Base-by-base conservation (phyloP, 1,140 invertebrate genomes). In the Latrodectus geometricus region DNA sequence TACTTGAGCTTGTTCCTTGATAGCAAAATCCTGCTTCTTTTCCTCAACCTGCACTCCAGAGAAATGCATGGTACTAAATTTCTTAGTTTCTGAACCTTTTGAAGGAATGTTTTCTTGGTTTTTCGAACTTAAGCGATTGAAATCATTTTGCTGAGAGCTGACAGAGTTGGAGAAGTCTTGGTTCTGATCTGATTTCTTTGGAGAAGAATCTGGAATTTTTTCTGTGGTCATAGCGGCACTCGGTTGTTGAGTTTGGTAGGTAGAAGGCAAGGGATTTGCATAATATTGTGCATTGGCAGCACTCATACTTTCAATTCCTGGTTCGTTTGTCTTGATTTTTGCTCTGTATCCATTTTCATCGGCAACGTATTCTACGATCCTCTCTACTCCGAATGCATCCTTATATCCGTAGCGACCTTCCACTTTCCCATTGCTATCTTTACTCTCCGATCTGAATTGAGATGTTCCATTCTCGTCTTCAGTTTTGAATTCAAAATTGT, bases 301-400 rank as follows among this genome's bases (percentile, higher is more conserved):
- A 61, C 61, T 87, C 49, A 49, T 82, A 48, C 61, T 88, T 4
- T 69, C 83, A 17, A 75, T 88, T 50, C 88, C 88, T 9, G 88
- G 88, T 48, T 88, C 88, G 50, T 88, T 88, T 1, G 88, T 88
- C 20, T 75, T 80, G 9, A 88, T 69, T 52, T 85, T 70, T 5
- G 89, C 88, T 52, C 86, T 68, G 80, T 80, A 89, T 14, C 89
- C 89, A 61, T 87, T 68, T 21, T 89, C 84, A 23, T 89, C 88
- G 9, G 87, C 89, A 20, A 83, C 65, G 76, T 89, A 89, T 54
- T 87, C 68, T n/a, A 89, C 88, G 12, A 73, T 74, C 72, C 86
- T 61, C 23, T 87, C 77, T 4, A 76, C 69, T 35, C 86, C 86
- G 14, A 61, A 65, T 9, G 70, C 20, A 15, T 87, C 86, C n/a